A percentile compares a stretch with the other conserved stretches of the same genome.
These are phyloP conservation scores for Euwallacea similis DNA, from an alignment of 1,140 invertebrate genomes.

Conservation along the genomic window DNA sequence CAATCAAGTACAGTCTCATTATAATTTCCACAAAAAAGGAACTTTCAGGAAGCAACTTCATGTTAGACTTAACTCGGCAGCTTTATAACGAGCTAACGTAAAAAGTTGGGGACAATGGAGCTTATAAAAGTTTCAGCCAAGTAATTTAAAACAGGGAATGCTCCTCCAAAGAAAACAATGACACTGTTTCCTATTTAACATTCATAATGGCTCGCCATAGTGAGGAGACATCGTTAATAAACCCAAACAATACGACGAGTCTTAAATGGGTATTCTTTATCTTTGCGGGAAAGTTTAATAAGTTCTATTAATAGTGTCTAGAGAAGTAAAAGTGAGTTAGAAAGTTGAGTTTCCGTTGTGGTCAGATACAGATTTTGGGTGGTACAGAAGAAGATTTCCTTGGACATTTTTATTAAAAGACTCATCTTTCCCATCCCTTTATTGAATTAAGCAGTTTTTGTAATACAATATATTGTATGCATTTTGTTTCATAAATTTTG, in stretches of 20 bases:
- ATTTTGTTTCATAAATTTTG: too few relatives aligned
- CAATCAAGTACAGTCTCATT: too few relatives aligned
- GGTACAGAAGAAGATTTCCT: too few relatives aligned
- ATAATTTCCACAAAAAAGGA: neutral
- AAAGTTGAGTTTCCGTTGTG: too few relatives aligned
- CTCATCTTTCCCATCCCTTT: too few relatives aligned
- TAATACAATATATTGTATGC: too few relatives aligned
- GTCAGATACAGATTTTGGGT: too few relatives aligned
- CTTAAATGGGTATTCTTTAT: conserved; percentile 29
- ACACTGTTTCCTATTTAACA: conserved; percentile 41
- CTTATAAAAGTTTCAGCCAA: conserved; percentile 42
- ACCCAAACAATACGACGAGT: conserved; percentile 39
- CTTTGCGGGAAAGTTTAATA: conserved; percentile 29
- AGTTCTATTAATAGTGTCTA: conserved; percentile 7
- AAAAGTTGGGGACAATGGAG: conserved; percentile 38
- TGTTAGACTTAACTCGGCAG: conserved; percentile 11
- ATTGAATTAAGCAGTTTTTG: too few relatives aligned
- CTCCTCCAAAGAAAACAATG: conserved; percentile 41
- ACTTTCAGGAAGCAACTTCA: neutral
- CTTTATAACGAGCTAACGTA: conserved; percentile 10
- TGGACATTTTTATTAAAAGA: too few relatives aligned
- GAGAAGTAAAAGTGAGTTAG: neutral
- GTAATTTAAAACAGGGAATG: conserved; percentile 42
- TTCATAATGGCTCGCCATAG: conserved; percentile 39
- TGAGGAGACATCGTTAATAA: conserved; percentile 40